Conservation (phyloP, 2,888 invertebrate species). For the Catocala sponsa region DNA sequence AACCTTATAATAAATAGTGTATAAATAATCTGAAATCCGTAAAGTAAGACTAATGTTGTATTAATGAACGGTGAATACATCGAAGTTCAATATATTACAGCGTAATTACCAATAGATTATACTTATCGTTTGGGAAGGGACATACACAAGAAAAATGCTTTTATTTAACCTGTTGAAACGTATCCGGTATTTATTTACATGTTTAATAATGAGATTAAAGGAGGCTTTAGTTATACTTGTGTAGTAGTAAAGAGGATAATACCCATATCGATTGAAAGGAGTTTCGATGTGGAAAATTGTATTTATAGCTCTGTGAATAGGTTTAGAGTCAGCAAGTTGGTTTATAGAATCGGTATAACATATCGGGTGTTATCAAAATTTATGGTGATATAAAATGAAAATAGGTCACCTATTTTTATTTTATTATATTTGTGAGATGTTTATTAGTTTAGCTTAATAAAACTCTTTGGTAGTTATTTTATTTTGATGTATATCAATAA, state of each 20-base stretch:
- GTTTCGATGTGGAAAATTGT: constrained; percentile 40
- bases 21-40: constrained; percentile 73
- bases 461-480: too few species aligned
- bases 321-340: constrained; percentile 21
- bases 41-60: constrained; percentile 78
- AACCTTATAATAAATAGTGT: constrained; percentile 60
- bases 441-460: too few species aligned
- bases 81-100: constrained; percentile 80
- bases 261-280: constrained; percentile 31
- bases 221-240: constrained; percentile 56
- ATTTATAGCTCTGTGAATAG: constrained; percentile 45
- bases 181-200: constrained; percentile 78
- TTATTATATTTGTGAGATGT: too few species aligned
- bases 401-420: neutral
- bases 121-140: constrained; percentile 71
- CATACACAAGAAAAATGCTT: constrained; percentile 69
- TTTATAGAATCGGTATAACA: constrained; percentile 18
- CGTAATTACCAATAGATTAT: constrained; percentile 85
- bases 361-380: constrained; percentile 3
- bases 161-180: constrained; percentile 76
- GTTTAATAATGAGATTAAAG: constrained; percentile 78
- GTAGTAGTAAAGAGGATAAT: constrained; percentile 33
- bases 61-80: constrained; percentile 80
- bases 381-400: constrained; percentile 3
- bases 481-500: too few species aligned